These are phyloP conservation scores for Mixornis gularis DNA, from an alignment of 2,113 vertebrate species.

Conservation along the genomic window DNA sequence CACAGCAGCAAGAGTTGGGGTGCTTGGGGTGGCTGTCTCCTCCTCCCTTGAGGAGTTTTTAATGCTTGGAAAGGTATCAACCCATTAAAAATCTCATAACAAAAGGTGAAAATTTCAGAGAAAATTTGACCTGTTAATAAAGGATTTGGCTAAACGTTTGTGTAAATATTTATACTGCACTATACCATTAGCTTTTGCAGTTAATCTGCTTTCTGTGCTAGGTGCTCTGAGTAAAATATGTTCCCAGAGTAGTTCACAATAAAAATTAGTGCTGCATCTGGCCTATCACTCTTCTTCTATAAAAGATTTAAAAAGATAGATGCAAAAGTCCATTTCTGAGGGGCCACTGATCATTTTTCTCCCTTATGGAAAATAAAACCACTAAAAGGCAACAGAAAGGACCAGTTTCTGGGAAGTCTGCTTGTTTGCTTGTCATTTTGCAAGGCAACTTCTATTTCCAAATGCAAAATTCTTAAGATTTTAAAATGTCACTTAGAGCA, in stretches of 20 bases:
- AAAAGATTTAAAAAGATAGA: background rate
- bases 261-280: conserved; percentile 40
- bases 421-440: background rate
- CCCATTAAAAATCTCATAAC: conserved; percentile 16
- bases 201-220: conserved; percentile 54
- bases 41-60: background rate
- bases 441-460: background rate
- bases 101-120: background rate
- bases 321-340: conserved; percentile 6
- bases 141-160: conserved; percentile 24
- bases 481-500: conserved; percentile 38
- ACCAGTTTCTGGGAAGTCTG: background rate
- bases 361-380: background rate
- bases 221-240: conserved; percentile 40
- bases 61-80: background rate
- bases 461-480: background rate
- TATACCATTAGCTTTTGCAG: conserved; percentile 27
- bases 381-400: background rate
- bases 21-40: background rate
- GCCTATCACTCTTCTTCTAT: background rate
- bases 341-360: background rate
- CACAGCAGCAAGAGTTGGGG: background rate
- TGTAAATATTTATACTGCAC: conserved; percentile 52
- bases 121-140: conserved; percentile 40
- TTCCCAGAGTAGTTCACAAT: conserved; percentile 38